These are phyloP conservation scores for Calyptommatus sinebrachiatus DNA, from an alignment of 2,113 vertebrate genomes.

Conservation along the genomic window DNA sequence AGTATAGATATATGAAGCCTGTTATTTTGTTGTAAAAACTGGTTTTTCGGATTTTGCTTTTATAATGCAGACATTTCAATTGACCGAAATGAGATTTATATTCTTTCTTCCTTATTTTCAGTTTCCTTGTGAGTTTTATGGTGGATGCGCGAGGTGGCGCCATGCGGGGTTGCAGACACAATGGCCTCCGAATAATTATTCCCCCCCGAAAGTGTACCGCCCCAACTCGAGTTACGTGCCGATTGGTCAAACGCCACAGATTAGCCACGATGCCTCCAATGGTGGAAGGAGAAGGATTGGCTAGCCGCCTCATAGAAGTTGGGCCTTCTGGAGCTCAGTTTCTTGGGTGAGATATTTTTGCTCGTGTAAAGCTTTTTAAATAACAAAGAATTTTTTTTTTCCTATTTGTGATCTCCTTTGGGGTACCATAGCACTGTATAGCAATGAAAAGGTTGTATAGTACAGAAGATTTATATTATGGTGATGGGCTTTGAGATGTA, in stretches of 20 bases:
- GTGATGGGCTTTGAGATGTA: neutral
- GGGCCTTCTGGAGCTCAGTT: constrained; percentile 97
- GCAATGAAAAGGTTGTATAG: constrained; percentile 2
- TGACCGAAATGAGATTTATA: neutral
- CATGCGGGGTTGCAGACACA: constrained; percentile 95
- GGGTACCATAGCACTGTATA: constrained; percentile 21
- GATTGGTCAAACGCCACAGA: constrained; percentile 92
- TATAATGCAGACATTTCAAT: neutral
- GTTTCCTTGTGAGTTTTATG: constrained; percentile 99
- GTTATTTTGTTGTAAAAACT: neutral
- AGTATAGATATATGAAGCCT: rapidly evolving
- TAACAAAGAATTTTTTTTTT: neutral
- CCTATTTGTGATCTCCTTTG: constrained; percentile 5
- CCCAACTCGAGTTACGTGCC: constrained; percentile 92
- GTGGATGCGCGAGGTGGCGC: constrained; percentile 96
- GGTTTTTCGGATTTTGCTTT: neutral
- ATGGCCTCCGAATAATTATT: constrained; percentile 93
- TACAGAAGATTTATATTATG: rapidly evolving
- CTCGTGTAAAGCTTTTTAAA: constrained; percentile 3
- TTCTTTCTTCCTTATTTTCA: constrained; percentile 62
- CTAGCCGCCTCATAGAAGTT: constrained; percentile 93
- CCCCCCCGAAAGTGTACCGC: constrained; percentile 94
- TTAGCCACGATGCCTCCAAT: constrained; percentile 96
- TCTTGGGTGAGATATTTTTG: constrained; percentile 87
- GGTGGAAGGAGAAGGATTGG: constrained; percentile 94